Conservation (phyloP, 2,888 invertebrate species). For the Mamestra brassicae region DNA sequence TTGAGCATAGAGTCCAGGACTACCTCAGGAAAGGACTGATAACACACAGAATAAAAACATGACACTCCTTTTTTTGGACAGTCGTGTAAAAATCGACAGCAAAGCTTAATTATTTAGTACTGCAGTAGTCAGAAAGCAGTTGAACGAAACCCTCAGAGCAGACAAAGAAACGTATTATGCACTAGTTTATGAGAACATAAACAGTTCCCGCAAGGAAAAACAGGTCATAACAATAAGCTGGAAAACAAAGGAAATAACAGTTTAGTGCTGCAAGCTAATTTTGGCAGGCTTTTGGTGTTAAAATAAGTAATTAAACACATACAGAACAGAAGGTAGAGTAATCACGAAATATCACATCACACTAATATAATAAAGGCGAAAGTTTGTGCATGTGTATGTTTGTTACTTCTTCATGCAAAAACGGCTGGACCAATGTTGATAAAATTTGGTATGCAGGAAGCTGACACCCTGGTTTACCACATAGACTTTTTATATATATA, state of each 20-base stretch:
- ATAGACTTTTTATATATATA: too few species aligned
- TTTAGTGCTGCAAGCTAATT: conserved; percentile 5
- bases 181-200: conserved; percentile 17
- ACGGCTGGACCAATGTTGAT: too few species aligned
- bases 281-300: background rate
- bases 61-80: too few species aligned
- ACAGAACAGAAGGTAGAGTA: background rate
- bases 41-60: too few species aligned
- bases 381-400: too few species aligned
- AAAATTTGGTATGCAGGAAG: too few species aligned
- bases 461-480: too few species aligned
- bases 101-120: background rate
- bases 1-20: background rate
- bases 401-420: too few species aligned
- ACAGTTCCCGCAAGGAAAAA: conserved; percentile 8
- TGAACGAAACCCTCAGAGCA: background rate
- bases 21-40: too few species aligned
- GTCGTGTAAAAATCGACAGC: background rate
- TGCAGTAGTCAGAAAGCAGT: conserved; percentile 4
- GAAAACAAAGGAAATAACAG: conserved; percentile 34
- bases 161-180: conserved; percentile 19
- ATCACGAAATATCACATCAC: background rate
- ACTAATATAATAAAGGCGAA: too few species aligned
- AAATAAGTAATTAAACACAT: conserved; percentile 6
- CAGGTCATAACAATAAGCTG: conserved; percentile 18